Base-by-base conservation (phyloP, 1,140 invertebrate genomes). In the Manduca sexta region DNA sequence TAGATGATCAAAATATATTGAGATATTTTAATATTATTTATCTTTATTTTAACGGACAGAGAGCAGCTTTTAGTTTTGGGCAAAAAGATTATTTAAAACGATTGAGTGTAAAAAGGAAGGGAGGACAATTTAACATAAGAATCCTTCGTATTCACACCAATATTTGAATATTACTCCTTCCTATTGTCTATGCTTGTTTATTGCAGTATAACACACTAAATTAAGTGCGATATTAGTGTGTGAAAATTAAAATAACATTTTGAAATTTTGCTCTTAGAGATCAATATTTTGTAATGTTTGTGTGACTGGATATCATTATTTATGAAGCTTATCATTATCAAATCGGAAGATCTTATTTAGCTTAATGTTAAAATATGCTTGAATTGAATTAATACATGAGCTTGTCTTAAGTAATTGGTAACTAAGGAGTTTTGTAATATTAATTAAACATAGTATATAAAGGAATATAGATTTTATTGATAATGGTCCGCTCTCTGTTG, bases 1-100 rank as follows among this genome's bases (percentile, higher is more conserved):
- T 57, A 52, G 50, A 55, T 45, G 69, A 73, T 64, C 73, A 73
- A 71, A 69, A 38, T 63, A 63, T 49, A 59, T 31, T 46, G 40
- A 56, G 52, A 50, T 26, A 26, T 26, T 26, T 26, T 26, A 26
- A 26, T 26, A 5, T 26, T 26, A 26, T 26, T 26, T 26, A 3
- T 26, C 21, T 26, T 26, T 26, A 26, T 63, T 54, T 50, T 39
- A 52, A 52, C 48, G 48, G 55, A 50, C 47, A 49, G 44, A 60
- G 49, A 38, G 63, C 64, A 60, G 64, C 60, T 63, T 67, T 35
- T 57, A 35, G n/a, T n/a, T 31, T 37, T 16, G 12, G 21, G 21
- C 8, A 8, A 26, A 26, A 26, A 1, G 21, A 26, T 26, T 26
- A 8, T 26, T 26, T 26, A 26, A n/a, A n/a, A n/a, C n/a, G n/a